Conservation (phyloP, 2,113 vertebrate species). For the Pseudorectes ferrugineus region DNA sequence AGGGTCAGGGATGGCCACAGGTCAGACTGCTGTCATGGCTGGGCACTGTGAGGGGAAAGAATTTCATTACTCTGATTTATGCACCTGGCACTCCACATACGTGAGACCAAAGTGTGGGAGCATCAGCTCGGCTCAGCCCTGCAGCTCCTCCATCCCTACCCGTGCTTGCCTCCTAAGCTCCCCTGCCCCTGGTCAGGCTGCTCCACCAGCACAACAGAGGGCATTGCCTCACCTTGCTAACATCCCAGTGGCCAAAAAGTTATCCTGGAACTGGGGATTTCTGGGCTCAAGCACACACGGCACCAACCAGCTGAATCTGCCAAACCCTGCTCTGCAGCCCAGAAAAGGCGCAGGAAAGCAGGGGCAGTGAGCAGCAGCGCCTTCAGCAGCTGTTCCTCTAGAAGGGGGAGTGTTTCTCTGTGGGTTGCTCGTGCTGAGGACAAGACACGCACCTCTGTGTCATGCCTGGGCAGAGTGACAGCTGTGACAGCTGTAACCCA, state of each 20-base stretch:
- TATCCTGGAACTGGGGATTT: not conserved
- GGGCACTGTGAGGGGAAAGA: not conserved
- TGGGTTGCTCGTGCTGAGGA: accelerated
- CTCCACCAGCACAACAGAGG: not conserved
- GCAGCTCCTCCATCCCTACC: not conserved
- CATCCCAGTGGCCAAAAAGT: not conserved
- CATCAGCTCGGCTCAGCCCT: not conserved
- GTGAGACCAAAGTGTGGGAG: not conserved
- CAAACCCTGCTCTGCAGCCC: not conserved
- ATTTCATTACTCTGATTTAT: not conserved
- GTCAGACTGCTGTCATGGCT: not conserved
- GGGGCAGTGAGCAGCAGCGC: not conserved
- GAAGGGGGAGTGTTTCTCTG: not conserved
- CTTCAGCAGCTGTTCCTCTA: not conserved
- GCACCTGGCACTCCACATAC: not conserved
- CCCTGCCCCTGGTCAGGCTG: not conserved
- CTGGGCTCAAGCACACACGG: not conserved
- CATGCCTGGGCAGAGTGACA: not conserved
- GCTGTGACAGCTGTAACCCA: not conserved
- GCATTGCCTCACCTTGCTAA: not conserved
- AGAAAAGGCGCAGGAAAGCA: not conserved
- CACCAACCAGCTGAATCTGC: not conserved
- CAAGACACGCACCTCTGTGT: not conserved
- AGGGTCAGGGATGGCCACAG: not conserved
- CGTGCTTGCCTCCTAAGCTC: accelerated